A percentile compares a stretch with the other conserved stretches of the same genome.
Conservation (phyloP, 2,888 invertebrate genomes). For the Drymonia ruficornis region DNA sequence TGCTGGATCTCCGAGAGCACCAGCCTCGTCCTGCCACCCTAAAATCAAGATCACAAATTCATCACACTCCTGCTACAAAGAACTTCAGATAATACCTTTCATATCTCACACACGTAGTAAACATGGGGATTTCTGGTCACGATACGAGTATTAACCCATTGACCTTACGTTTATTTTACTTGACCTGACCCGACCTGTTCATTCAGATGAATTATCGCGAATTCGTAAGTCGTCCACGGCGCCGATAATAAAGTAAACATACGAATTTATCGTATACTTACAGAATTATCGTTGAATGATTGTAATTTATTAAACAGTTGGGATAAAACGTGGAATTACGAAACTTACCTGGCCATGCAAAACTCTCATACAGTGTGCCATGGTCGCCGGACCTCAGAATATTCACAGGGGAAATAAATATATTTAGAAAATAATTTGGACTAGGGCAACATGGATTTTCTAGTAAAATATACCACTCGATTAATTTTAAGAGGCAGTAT, state of each 20-base stretch:
- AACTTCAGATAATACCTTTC: not conserved
- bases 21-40: conserved; percentile 84
- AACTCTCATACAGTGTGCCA: conserved; percentile 92
- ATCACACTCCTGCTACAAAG: conserved; percentile 8
- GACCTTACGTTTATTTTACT: conserved; percentile 59
- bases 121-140: conserved; percentile 25
- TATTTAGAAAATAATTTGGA: conserved; percentile 51
- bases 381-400: conserved; percentile 81
- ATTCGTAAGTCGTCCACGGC: conserved; percentile 37
- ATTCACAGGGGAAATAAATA: conserved; percentile 48
- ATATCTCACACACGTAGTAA: conserved; percentile 10
- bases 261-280: conserved; percentile 25
- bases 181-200: conserved; percentile 64
- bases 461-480: conserved; percentile 45
- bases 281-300: conserved; percentile 4
- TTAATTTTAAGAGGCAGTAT: conserved; percentile 13
- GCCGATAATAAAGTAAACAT: conserved; percentile 66
- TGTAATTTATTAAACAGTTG: conserved; percentile 12
- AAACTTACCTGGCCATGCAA: conserved; percentile 89
- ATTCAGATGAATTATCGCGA: conserved; percentile 58
- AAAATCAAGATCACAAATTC: conserved; percentile 40
- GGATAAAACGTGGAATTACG: conserved; percentile 47
- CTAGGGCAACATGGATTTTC: conserved; percentile 73
- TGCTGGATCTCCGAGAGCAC: conserved; percentile 87
- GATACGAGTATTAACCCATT: conserved; percentile 35